Base-by-base conservation (phyloP, 2,113 vertebrate species). In the Murina feae region DNA sequence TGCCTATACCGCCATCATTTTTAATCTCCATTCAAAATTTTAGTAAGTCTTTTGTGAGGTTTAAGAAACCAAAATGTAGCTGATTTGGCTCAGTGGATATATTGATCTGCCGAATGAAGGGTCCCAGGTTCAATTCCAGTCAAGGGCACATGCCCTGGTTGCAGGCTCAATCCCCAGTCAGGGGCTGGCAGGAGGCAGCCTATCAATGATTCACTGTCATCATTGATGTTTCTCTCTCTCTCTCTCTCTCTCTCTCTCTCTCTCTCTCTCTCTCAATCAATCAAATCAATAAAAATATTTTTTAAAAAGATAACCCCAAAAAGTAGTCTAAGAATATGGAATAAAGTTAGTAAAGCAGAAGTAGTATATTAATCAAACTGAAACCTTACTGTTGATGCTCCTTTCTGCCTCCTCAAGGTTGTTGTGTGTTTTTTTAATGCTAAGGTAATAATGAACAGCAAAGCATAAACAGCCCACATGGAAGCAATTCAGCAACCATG, bases 311-410 rank as follows among this genome's bases (percentile, higher is more conserved):
- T 28, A 60, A 60, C 23, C 58, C 58, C 58, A 12, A 17, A n/a
- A 80, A 63, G 23, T 87, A 71, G 20, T 69, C 44, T 93, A 35
- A 28, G 8, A 82, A 81, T 91, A 85, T 65, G 28, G 30, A 65
- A 86, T 90, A 68, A 86, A 92, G 47, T 87, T 66, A 78, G 13
- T 72, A 92, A 89, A 66, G n/a, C 30, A 82, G 32, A 65, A 82
- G 17, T 89, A 16, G 13, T 86, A 55, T 66, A 53, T 89, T 86
- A 81, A 58, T 44, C 28, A 66, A 42, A 72, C 12, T 79, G 63
- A 97, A 86, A 65, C 25, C 16, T 93, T 86, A 30, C 49, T 86
- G 5, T 65, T 92, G 49, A 72, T 72, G 47, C 20, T 17, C 44
- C 7, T 42, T 84, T 89, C 23, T 89, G 86, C 16, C 55, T 90